Evolutionary conservation across 30 jellyfish, hydroid and myxozoan species (phyloP), one percentile per base, ranked within the genome.

Genomic region (Nemopilema nomurai): DNA sequence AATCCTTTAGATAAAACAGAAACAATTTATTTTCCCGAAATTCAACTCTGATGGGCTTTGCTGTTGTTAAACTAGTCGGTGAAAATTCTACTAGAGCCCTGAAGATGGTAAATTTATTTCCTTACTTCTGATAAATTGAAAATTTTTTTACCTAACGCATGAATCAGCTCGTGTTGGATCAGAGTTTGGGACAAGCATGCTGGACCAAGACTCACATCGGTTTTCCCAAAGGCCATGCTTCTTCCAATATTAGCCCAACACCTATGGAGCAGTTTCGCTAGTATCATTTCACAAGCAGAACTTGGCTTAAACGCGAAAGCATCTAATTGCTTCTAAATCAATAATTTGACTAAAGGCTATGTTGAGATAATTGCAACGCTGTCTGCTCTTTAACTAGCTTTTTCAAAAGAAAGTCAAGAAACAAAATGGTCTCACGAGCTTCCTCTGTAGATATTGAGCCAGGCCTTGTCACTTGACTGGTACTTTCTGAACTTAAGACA

Each of bases 211-310:
- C 89, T 81, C 51, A 90, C 89, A 22, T 77, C 90, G 1, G 97
- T 90, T 28, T 81, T 66, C 50, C 83, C 89, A 20, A 62, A 49
- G 19, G 76, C 91, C 76, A 76, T 20, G 30, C 88, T 65, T 63
- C 94, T 65, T 33, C 94, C 94, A 74, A 85, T 85, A 69, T 62
- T 68, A 4, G 94, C 88, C 88, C 88, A 85, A 69, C 94, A 85
- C 1, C 94, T 85, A 51, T 50, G 32, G 63, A 0, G 16, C 0
- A 50, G 0, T 9, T 3, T 24, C 32, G 19, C 18, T 22, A 3
- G 20, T 17, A 20, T 8, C 0, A 26, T 26, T 53, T 0, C 30
- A 26, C 31, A 26, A 0, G 16, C 41, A 13, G 21, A 21, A 16
- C 30, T 66, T 21, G 21, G 6, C 16, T 0, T 26, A 21, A 7